Evolutionary conservation across 1,140 invertebrate genomes (phyloP).

Genomic region (Sarcophaga peregrina): DNA sequence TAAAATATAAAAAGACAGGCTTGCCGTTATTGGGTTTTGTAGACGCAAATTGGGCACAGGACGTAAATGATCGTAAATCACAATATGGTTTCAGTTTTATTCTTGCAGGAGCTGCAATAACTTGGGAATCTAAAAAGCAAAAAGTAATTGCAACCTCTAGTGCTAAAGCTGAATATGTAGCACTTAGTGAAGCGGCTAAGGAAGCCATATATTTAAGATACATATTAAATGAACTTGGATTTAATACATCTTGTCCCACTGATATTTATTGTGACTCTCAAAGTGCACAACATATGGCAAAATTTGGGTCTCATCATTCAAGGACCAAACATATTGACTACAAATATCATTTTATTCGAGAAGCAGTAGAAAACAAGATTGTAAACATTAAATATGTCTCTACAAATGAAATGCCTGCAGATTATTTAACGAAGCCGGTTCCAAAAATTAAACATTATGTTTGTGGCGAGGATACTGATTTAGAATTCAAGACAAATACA

Average conservation of each 20-base stretch:
- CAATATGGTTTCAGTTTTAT: too few species aligned
- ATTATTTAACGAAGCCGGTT: background rate
- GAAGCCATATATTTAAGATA: too few species aligned
- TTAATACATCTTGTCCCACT: too few species aligned
- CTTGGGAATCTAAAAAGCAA: background rate
- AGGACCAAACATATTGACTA: constrained; percentile 19
- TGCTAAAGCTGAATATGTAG: background rate
- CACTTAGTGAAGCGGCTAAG: too few species aligned
- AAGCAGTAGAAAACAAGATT: background rate
- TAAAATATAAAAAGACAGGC: too few species aligned
- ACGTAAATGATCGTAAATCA: too few species aligned
- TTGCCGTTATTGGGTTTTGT: too few species aligned
- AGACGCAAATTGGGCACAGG: too few species aligned
- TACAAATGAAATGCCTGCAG: background rate
- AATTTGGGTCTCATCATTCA: constrained; percentile 26
- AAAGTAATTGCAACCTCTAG: background rate
- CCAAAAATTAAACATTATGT: background rate
- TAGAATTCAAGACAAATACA: background rate
- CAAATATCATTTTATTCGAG: constrained; percentile 10
- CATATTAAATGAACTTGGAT: too few species aligned
- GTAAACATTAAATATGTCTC: background rate
- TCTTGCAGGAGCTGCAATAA: too few species aligned
- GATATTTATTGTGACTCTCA: background rate
- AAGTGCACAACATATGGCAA: background rate
- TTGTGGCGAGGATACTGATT: background rate